phyloP scores from a whole-genome alignment of 2,888 invertebrate species.

The Pollenia amentaria region DNA sequence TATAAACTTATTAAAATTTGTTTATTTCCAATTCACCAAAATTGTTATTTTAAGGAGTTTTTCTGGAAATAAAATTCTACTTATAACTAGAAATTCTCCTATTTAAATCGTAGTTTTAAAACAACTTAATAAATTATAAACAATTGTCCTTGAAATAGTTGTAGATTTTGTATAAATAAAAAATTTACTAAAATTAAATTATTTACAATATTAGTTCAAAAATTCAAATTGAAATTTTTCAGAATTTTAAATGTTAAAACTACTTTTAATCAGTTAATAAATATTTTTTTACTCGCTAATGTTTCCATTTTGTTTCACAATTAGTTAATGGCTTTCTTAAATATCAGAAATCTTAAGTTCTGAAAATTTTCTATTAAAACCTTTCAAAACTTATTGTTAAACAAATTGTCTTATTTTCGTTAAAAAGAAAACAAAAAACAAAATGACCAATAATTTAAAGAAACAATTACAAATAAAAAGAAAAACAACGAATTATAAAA shows the following conservation, averaged over 20 bases:
- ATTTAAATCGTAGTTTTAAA: neutral
- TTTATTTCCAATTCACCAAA: too few relatives aligned
- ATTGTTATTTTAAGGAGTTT: too few relatives aligned
- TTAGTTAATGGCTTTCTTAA: neutral
- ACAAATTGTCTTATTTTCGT: neutral
- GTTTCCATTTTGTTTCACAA: neutral
- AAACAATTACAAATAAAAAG: neutral
- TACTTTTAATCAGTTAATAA: neutral
- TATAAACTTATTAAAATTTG: too few relatives aligned
- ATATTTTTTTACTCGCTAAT: neutral
- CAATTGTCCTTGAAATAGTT: conserved; percentile 24
- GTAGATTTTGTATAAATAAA: conserved; percentile 27
- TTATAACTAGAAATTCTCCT: neutral
- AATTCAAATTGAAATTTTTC: neutral
- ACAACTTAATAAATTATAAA: conserved; percentile 34
- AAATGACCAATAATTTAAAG: conserved; percentile 69
- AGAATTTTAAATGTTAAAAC: conserved; percentile 9
- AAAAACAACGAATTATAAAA: conserved; percentile 71
- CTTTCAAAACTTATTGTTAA: neutral
- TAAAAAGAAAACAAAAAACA: neutral
- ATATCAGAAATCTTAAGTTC: neutral
- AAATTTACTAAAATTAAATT: neutral
- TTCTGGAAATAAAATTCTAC: too few relatives aligned
- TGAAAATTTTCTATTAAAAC: conserved; percentile 22
- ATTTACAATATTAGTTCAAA: too few relatives aligned